phyloP scores from a whole-genome alignment of 2,797 vertebrate genomes.

The Vespertilio murinus region DNA sequence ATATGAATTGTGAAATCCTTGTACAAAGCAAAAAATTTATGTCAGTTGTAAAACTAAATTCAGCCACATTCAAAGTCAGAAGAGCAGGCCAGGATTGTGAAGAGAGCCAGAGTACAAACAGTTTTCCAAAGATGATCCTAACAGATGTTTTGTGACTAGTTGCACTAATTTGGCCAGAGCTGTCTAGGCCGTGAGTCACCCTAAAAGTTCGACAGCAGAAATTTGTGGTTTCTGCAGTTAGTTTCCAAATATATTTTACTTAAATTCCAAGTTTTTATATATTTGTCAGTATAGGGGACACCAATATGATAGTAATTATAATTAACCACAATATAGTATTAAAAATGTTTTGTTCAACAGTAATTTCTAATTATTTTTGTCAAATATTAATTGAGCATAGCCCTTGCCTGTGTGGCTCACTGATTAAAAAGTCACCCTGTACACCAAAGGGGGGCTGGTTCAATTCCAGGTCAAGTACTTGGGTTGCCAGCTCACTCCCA shows the following conservation, averaged over 20 bases:
- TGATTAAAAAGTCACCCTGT: not conserved
- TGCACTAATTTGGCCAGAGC: slow-evolving; percentile 53
- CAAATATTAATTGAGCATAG: not conserved
- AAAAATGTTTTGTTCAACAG: not conserved
- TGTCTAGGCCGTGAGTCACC: slow-evolving; percentile 61
- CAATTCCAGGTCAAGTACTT: no score
- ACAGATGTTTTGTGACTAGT: slow-evolving; percentile 60
- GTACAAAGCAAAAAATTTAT: slow-evolving; percentile 61
- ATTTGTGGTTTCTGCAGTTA: slow-evolving; percentile 62
- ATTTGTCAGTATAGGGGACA: not conserved
- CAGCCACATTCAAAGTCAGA: slow-evolving; percentile 54
- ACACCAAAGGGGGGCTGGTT: no score
- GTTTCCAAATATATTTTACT: slow-evolving; percentile 40
- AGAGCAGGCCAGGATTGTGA: not conserved
- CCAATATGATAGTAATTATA: not conserved
- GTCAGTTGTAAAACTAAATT: slow-evolving; percentile 49
- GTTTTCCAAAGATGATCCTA: slow-evolving; percentile 58
- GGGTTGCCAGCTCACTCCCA: not conserved
- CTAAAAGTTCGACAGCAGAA: slow-evolving; percentile 18
- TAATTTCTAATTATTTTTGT: not conserved
- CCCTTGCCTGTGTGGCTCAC: not conserved
- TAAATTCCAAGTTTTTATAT: not conserved
- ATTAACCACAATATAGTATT: not conserved
- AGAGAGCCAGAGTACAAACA: slow-evolving; percentile 31
- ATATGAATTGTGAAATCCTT: not conserved